Evolutionary conservation across 2,797 vertebrate species (phyloP), one percentile per base, ranked within the genome.

Genomic region (Erethizon dorsatum): DNA sequence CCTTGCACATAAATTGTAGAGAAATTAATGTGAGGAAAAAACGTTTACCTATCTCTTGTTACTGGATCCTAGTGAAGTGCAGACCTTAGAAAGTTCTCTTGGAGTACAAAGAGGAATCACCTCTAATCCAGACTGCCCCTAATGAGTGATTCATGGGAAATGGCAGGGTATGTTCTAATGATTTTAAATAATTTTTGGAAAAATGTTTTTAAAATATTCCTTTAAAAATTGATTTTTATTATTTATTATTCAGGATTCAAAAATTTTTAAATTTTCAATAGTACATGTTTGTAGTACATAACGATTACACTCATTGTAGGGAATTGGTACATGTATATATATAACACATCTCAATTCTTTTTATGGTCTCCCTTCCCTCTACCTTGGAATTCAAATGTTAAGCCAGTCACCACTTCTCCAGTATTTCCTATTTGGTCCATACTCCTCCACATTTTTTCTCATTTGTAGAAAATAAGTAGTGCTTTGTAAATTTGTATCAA

Each of bases 381-480:
- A 47, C 71, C 41, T 75, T 24, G 28, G 5, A 75, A 83, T 63
- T 83, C 47, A 54, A 96, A 85, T 89, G 75, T 67, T 89, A 84
- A 90, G 11, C 10, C 63, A 97, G 78, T 9, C 37, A 15, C 22
- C 5, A 89, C 54, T 93, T 91, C 41, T 67, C 65, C 41, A 93
- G 84, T 67, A 56, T 91, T 93, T 79, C 91, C 73, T 93, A 82
- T 83, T 93, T 91, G 61, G 28, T 75, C 63, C 77, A 73, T 61
- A 96, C 2, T 71, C 33, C 33, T 94, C 20, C 26, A 91, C 12
- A 52, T 69, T 94, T 92, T 94, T 73, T 22, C 57, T 95, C 69
- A 79, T 63, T 94, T 96, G 57, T 37, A 94, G 80, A 96, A 92
- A 90, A 82, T 37, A 85, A 37, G 45, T 41, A 77, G 69, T 93